These are phyloP conservation scores for Xanthorhoe spadicearia DNA, from an alignment of 2,888 invertebrate species.

Conservation along the genomic window DNA sequence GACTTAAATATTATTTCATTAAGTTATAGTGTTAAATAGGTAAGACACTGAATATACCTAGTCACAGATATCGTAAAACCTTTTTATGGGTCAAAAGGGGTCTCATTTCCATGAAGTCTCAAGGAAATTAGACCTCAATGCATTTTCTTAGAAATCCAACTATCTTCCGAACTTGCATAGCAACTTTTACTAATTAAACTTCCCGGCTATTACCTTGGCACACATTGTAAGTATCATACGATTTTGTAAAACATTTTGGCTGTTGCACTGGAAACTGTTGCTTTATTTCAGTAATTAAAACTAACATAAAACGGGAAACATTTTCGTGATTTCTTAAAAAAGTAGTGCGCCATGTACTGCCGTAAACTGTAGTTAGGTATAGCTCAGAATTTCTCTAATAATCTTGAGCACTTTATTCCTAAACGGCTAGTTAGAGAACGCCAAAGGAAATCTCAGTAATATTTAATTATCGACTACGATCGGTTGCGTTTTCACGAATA, in stretches of 20 bases:
- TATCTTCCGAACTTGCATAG: background rate
- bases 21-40: no score
- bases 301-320: no score
- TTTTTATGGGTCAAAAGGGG: no score
- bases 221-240: background rate
- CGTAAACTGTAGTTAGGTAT: background rate
- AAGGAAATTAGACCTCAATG: no score
- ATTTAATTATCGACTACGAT: background rate
- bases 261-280: background rate
- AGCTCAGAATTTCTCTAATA: background rate
- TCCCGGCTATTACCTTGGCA: background rate
- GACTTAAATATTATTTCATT: no score
- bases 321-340: background rate
- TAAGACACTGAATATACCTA: no score
- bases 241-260: background rate
- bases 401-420: background rate
- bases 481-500: background rate
- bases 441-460: background rate
- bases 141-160: slow-evolving; percentile 1
- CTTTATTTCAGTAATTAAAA: background rate
- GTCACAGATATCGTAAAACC: no score
- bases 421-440: background rate
- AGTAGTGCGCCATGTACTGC: background rate
- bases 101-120: background rate
- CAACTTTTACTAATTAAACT: slow-evolving; percentile 3